Percentiles rank a stretch among this genome's conserved stretches.
These are phyloP conservation scores for Noctua janthina DNA, from an alignment of 2,888 invertebrate genomes.

Conservation along the genomic window DNA sequence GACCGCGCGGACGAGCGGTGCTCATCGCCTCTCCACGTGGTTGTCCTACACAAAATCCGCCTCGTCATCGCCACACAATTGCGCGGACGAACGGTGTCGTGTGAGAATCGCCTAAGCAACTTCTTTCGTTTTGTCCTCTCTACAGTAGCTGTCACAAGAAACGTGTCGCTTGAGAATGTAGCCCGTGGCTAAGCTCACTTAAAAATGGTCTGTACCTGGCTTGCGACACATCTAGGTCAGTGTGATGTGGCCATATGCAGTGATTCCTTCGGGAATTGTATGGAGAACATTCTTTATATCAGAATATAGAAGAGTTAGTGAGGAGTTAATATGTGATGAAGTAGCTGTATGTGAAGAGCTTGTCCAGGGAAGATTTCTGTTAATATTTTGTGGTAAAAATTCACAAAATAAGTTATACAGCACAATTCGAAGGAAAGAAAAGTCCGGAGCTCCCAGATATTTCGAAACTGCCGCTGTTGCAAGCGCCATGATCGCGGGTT, in stretches of 20 bases:
- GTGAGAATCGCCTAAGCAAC: not conserved
- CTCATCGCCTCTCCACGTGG: no score
- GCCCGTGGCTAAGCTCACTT: not conserved
- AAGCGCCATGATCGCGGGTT: no score
- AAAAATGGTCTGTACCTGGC: conserved; percentile 22
- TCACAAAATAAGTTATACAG: not conserved
- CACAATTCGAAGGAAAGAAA: not conserved
- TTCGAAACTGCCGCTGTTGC: no score
- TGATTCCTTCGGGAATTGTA: conserved; percentile 14
- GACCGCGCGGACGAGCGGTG: no score
- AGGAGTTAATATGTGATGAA: not conserved
- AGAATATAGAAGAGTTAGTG: not conserved
- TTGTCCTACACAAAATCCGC: no score
- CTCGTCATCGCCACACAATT: no score
- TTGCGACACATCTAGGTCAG: conserved; percentile 40
- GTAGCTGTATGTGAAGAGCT: not conserved
- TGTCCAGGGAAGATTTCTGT: not conserved
- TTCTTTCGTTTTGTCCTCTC: not conserved
- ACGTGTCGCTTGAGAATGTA: not conserved
- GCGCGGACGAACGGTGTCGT: not conserved
- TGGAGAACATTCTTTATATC: conserved; percentile 5
- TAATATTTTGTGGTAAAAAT: not conserved
- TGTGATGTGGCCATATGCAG: conserved; percentile 28
- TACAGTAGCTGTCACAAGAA: not conserved
- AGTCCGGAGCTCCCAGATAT: no score